These are phyloP conservation scores for Drosophila monieri DNA, from an alignment of 2,888 invertebrate genomes.

Conservation along the genomic window DNA sequence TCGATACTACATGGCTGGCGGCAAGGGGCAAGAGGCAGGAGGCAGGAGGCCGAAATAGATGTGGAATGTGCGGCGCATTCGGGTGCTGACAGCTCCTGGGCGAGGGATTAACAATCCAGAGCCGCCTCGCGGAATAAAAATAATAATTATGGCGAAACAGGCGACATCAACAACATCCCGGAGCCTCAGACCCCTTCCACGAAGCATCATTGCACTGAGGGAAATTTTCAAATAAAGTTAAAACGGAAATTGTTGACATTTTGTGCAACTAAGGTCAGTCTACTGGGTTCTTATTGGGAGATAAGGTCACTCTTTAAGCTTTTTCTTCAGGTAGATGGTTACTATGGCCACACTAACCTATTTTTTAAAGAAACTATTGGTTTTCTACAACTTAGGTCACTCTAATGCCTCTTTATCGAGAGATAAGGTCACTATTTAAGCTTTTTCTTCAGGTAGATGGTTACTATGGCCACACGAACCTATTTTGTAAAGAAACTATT, in stretches of 20 bases:
- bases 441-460: background rate
- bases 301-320: background rate
- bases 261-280: background rate
- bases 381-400: no score
- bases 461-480: no score
- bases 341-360: no score
- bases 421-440: background rate
- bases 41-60: background rate
- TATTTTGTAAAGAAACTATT: no score
- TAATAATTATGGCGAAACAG: constrained; percentile 27
- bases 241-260: no score
- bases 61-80: constrained; percentile 9
- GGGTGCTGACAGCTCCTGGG: constrained; percentile 26
- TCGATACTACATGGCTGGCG: background rate
- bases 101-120: constrained; percentile 19
- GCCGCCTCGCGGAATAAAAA: constrained; percentile 15
- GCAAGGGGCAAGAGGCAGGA: no score
- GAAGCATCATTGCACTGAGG: background rate
- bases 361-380: no score
- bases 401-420: no score
- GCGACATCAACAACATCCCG: constrained; percentile 2
- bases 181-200: background rate
- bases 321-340: background rate
- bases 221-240: no score
- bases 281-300: background rate